Percentiles rank a stretch among this genome's conserved stretches.
These are phyloP conservation scores for Pheosia gnoma DNA, from an alignment of 2,888 invertebrate genomes.

Conservation along the genomic window DNA sequence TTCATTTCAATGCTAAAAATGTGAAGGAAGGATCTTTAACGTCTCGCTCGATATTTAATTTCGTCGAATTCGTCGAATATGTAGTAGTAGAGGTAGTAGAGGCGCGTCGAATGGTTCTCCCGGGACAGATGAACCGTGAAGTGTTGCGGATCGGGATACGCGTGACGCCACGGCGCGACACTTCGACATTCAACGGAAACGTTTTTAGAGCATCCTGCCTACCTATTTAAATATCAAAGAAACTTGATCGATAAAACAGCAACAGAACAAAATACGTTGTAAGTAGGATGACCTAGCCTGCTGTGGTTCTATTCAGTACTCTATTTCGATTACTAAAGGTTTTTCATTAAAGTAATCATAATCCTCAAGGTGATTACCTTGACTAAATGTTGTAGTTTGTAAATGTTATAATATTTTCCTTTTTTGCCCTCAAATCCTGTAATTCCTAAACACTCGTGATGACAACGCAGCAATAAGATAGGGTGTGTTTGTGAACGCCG, in stretches of 20 bases:
- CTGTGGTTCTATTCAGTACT: background rate
- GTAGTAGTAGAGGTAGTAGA: background rate
- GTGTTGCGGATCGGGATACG: constrained; percentile 34
- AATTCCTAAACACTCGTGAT: background rate
- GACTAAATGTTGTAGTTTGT: no score
- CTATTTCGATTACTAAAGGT: no score
- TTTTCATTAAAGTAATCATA: no score
- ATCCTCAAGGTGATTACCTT: no score
- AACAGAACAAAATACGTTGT: constrained; percentile 8
- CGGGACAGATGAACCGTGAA: constrained; percentile 32
- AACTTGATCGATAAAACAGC: constrained; percentile 18
- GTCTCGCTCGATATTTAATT: background rate
- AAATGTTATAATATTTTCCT: no score
- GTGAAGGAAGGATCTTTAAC: background rate
- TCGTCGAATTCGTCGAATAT: no score
- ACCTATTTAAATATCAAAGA: constrained; percentile 31
- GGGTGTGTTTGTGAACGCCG: constrained; percentile 15
- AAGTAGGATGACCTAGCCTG: background rate
- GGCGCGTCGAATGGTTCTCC: constrained; percentile 25
- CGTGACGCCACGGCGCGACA: constrained; percentile 8
- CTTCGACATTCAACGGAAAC: constrained; percentile 5
- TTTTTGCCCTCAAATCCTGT: no score
- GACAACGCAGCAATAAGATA: constrained; percentile 3
- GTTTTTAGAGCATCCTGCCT: constrained; percentile 7
- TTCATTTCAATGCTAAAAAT: background rate